Evolutionary conservation across 1,140 invertebrate genomes (phyloP).

Genomic region (Polypedilum vanderplanki): DNA sequence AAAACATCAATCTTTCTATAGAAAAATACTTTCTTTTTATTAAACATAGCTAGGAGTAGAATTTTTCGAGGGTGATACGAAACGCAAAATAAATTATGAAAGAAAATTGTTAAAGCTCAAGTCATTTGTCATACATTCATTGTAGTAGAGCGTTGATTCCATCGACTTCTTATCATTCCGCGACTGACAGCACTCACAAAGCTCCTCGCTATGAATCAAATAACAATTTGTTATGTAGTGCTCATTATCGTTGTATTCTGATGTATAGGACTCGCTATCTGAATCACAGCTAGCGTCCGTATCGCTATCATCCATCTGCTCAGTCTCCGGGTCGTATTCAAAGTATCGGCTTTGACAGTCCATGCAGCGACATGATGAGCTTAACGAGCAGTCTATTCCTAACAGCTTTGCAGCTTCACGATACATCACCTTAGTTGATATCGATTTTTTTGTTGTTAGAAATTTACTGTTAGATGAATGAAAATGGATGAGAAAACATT

Average conservation of each 20-base stretch:
- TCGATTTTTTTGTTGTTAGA: background rate
- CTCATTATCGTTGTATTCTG: background rate
- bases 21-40: too few species aligned
- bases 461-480: background rate
- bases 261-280: background rate
- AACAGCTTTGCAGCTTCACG: conserved; percentile 62
- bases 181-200: conserved; percentile 4
- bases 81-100: background rate
- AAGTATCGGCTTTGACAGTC: conserved; percentile 68
- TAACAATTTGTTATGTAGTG: conserved; percentile 23
- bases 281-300: background rate
- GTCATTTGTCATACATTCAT: conserved; percentile 4
- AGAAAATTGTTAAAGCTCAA: conserved; percentile 6
- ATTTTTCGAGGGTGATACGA: too few species aligned
- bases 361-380: conserved; percentile 61
- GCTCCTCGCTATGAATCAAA: conserved; percentile 21
- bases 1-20: too few species aligned
- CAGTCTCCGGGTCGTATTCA: conserved; percentile 50
- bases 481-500: background rate
- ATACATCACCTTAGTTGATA: conserved; percentile 62
- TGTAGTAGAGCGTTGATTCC: background rate
- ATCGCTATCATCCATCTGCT: background rate
- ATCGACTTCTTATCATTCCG: background rate
- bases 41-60: too few species aligned
- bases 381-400: conserved; percentile 68